A percentile compares a stretch with the other conserved stretches of the same genome.
phyloP scores from a whole-genome alignment of 92 coral and sea anemone genomes.

The Metridium senile region DNA sequence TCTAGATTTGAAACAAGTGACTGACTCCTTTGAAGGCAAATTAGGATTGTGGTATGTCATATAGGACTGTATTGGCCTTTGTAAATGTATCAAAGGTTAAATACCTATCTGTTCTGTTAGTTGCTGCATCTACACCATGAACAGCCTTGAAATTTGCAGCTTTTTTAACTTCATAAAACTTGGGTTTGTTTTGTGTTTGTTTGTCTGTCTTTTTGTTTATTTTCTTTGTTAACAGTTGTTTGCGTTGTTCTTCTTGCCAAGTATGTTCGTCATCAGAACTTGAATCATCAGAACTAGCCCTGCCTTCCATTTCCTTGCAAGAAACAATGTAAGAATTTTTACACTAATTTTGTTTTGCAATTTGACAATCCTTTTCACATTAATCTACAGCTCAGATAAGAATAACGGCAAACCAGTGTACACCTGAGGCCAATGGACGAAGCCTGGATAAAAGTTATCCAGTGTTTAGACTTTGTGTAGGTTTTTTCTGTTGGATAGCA shows the following conservation, averaged over 20 bases:
- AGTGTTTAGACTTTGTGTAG: too few species aligned
- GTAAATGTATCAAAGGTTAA: too few species aligned
- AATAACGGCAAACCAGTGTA: too few species aligned
- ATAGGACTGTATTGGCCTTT: too few species aligned
- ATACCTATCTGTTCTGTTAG: not conserved
- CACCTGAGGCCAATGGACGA: too few species aligned
- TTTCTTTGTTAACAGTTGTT: slow-evolving; percentile 49
- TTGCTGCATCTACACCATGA: not conserved
- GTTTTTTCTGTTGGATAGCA: too few species aligned
- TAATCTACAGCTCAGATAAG: too few species aligned
- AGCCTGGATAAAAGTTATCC: too few species aligned
- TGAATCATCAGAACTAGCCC: slow-evolving; percentile 80
- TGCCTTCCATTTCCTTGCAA: slow-evolving; percentile 77
- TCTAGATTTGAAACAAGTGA: not conserved
- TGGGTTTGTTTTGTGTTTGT: slow-evolving; percentile 51
- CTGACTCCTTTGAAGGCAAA: too few species aligned
- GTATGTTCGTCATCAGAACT: slow-evolving; percentile 93
- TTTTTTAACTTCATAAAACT: slow-evolving; percentile 87
- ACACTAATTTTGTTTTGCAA: too few species aligned
- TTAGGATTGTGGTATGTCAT: too few species aligned
- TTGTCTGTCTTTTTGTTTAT: slow-evolving; percentile 34
- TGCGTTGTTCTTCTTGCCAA: slow-evolving; percentile 69
- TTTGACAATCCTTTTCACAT: too few species aligned
- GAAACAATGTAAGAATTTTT: not conserved
- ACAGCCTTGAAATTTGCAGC: slow-evolving; percentile 43